These are phyloP conservation scores for Quadriops clusia DNA, from an alignment of 2,888 invertebrate genomes.

Conservation along the genomic window DNA sequence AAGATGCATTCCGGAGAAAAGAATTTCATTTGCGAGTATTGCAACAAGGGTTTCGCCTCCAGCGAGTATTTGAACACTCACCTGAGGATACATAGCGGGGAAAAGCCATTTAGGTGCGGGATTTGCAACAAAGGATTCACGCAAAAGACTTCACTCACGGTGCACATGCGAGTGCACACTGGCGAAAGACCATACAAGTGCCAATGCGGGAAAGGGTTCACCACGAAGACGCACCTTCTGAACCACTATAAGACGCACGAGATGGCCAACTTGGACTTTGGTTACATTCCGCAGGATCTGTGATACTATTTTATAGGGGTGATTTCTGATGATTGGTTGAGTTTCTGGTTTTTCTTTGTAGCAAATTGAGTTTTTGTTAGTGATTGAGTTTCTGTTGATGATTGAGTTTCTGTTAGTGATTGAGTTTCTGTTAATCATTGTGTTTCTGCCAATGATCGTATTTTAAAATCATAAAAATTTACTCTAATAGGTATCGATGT, in stretches of 20 bases:
- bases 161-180: constrained; percentile 24
- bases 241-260: constrained; percentile 16
- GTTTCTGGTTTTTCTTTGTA: too few species aligned
- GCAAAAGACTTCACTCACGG: constrained; percentile 25
- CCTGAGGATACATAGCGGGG: constrained; percentile 24
- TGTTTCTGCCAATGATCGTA: too few species aligned
- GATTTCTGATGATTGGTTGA: too few species aligned
- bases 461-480: too few species aligned
- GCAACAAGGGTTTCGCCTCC: constrained; percentile 16
- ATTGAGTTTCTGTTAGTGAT: too few species aligned
- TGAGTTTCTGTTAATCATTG: too few species aligned
- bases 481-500: too few species aligned
- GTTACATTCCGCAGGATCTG: constrained; percentile 5
- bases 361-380: too few species aligned
- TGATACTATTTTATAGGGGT: constrained; percentile 13
- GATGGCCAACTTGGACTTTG: constrained; percentile 3
- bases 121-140: constrained; percentile 26
- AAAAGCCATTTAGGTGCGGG: constrained; percentile 22
- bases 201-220: constrained; percentile 19
- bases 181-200: constrained; percentile 34
- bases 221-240: constrained; percentile 18
- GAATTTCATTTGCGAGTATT: constrained; percentile 17
- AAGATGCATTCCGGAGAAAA: constrained; percentile 33
- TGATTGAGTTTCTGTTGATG: too few species aligned
- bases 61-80: constrained; percentile 24